Conservation (phyloP, 2,888 invertebrate genomes). For the Hoplodrina blanda region DNA sequence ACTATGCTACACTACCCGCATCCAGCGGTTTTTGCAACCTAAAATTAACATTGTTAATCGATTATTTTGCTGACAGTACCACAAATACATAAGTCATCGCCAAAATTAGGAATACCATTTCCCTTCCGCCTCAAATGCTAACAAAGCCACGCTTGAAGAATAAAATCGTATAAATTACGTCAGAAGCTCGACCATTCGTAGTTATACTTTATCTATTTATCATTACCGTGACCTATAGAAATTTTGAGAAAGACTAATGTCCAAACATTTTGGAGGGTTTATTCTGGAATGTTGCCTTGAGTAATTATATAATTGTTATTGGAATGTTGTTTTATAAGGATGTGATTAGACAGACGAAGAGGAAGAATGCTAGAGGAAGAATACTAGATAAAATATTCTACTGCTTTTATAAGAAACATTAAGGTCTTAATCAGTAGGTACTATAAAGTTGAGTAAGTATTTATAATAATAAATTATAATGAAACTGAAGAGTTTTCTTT, state of each 20-base stretch:
- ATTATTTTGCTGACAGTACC: no score
- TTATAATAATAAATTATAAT: no score
- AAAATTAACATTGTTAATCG: no score
- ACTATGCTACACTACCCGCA: no score
- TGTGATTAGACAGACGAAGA: not conserved
- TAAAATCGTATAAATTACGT: constrained; percentile 60
- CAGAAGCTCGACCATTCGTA: constrained; percentile 52
- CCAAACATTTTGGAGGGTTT: constrained; percentile 44
- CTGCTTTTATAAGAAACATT: not conserved
- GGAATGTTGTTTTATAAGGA: not conserved
- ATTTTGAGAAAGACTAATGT: constrained; percentile 69
- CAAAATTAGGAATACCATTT: constrained; percentile 28
- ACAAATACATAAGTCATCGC: constrained; percentile 9
- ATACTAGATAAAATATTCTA: not conserved
- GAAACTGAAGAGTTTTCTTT: no score
- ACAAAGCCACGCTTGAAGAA: constrained; percentile 39
- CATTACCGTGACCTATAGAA: constrained; percentile 66
- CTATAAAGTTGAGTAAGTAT: no score
- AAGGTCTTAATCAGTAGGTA: not conserved
- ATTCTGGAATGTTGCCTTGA: constrained; percentile 51
- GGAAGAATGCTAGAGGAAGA: no score
- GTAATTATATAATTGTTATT: constrained; percentile 3
- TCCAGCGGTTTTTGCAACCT: no score
- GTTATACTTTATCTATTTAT: constrained; percentile 65
- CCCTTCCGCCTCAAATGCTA: constrained; percentile 15